A percentile compares a stretch with the other conserved stretches of the same genome.
Conservation (phyloP, 2,113 vertebrate species). For the Chaetodon trifascialis region DNA sequence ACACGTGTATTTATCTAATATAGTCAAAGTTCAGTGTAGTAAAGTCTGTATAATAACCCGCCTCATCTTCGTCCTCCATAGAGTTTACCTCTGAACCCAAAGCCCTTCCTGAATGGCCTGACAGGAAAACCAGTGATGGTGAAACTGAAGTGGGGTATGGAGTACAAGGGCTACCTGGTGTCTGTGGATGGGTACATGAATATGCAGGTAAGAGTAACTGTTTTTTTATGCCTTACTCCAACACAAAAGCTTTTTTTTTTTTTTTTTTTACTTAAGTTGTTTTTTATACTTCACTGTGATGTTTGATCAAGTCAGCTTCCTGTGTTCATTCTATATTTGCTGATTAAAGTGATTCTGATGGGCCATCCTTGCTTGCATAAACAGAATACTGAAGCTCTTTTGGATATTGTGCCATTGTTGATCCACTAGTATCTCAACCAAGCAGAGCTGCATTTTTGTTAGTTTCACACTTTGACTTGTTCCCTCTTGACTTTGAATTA, state of each 20-base stretch:
- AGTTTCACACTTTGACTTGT: background rate
- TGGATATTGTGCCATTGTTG: background rate
- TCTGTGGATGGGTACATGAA: constrained; percentile 99
- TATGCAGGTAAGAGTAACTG: constrained; percentile 90
- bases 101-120: constrained; percentile 97
- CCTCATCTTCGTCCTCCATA: constrained; percentile 50
- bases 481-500: background rate
- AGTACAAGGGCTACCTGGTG: constrained; percentile 98
- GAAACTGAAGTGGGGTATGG: constrained; percentile 99
- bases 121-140: constrained; percentile 99
- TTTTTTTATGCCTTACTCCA: background rate
- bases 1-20: background rate
- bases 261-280: no score
- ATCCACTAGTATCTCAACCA: background rate
- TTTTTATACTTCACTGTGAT: no score
- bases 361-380: background rate
- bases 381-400: no score
- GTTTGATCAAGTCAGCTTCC: no score
- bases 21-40: background rate
- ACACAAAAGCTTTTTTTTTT: no score
- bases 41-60: background rate
- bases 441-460: background rate
- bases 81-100: constrained; percentile 98
- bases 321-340: no score
- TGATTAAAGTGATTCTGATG: no score